phyloP scores from a whole-genome alignment of 1,140 invertebrate genomes.

The Dysdera silvatica region DNA sequence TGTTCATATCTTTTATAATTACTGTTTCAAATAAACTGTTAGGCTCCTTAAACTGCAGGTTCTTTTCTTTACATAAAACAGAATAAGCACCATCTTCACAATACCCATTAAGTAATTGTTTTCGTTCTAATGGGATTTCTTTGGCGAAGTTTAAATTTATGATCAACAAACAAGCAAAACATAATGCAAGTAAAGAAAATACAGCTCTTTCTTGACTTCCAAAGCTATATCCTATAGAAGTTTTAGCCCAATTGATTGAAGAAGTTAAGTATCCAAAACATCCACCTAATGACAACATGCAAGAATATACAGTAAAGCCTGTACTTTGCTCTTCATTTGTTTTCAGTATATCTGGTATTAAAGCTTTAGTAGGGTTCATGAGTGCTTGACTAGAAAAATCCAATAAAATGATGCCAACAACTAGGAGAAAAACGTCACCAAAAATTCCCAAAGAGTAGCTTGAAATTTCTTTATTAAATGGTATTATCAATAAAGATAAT shows the following conservation, averaged over 20 bases:
- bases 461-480: slow-evolving; percentile 39
- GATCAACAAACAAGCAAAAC: slow-evolving; percentile 32
- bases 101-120: too few relatives aligned
- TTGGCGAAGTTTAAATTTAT: slow-evolving; percentile 33
- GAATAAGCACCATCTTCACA: too few relatives aligned
- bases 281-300: slow-evolving; percentile 47
- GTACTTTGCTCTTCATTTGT: slow-evolving; percentile 37
- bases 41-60: too few relatives aligned
- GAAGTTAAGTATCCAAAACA: slow-evolving; percentile 49
- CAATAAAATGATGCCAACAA: slow-evolving; percentile 44
- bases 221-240: slow-evolving; percentile 23
- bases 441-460: slow-evolving; percentile 13
- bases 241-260: slow-evolving; percentile 46
- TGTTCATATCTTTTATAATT: too few relatives aligned
- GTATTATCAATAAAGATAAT: slow-evolving; percentile 42
- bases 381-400: slow-evolving; percentile 48
- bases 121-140: slow-evolving; percentile 24
- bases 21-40: too few relatives aligned
- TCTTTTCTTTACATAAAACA: too few relatives aligned
- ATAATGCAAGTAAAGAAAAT: slow-evolving; percentile 33
- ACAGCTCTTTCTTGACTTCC: slow-evolving; percentile 34
- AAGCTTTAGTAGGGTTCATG: slow-evolving; percentile 49
- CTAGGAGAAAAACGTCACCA: slow-evolving; percentile 35
- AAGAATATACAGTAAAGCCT: slow-evolving; percentile 48
- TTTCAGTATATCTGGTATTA: slow-evolving; percentile 43